Conservation (phyloP, 2,113 vertebrate genomes). For the Syrrhaptes paradoxus region DNA sequence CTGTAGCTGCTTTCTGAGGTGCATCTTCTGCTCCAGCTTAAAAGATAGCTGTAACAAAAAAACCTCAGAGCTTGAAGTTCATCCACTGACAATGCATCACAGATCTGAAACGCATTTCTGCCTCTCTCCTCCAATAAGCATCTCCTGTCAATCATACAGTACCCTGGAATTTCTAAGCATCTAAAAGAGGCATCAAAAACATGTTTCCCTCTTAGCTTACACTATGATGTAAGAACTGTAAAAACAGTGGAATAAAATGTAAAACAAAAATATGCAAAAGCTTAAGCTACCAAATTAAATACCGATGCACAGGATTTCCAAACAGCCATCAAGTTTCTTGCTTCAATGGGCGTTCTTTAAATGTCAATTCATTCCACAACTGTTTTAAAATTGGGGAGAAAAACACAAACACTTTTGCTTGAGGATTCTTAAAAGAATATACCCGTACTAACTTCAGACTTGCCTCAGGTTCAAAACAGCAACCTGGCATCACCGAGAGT, state of each 20-base stretch:
- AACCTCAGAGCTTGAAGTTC: background rate
- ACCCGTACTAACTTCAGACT: fast-evolving
- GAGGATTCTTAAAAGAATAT: background rate
- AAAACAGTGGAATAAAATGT: background rate
- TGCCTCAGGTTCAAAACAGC: background rate
- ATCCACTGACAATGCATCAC: background rate
- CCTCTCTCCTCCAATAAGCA: background rate
- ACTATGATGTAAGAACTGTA: background rate
- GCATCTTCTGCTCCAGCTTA: background rate
- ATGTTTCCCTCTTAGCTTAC: background rate
- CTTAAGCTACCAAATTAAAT: background rate
- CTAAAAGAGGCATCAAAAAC: background rate
- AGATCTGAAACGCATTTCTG: background rate
- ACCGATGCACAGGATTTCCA: background rate
- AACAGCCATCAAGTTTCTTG: background rate
- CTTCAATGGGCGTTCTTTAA: background rate
- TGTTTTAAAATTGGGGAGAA: background rate
- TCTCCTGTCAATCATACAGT: background rate
- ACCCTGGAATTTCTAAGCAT: background rate
- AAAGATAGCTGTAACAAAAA: background rate
- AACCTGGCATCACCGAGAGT: background rate
- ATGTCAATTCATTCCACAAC: background rate
- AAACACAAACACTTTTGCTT: background rate
- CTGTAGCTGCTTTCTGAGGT: background rate
- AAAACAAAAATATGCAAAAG: background rate